Evolutionary conservation across 2,888 invertebrate genomes (phyloP).

Genomic region (Cheilosia vernalis): DNA sequence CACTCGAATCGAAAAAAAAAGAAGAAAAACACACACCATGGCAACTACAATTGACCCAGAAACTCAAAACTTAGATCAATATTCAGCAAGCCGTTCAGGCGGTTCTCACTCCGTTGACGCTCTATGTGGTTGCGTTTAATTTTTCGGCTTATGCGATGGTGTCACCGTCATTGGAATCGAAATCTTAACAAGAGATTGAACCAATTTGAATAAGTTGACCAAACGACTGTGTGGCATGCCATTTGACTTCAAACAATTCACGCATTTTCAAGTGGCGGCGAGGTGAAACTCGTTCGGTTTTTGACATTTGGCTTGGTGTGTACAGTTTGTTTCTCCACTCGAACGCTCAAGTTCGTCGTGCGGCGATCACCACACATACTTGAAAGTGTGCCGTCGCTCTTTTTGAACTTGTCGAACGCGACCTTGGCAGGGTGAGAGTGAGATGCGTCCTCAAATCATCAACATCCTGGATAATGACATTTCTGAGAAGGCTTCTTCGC

Average conservation of each 20-base stretch:
- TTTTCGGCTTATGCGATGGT: slow-evolving; percentile 16
- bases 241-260: slow-evolving; percentile 7
- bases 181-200: slow-evolving; percentile 8
- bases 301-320: slow-evolving; percentile 46
- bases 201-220: slow-evolving; percentile 35
- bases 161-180: slow-evolving; percentile 14
- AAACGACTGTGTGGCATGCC: neutral
- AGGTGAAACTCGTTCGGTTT: slow-evolving; percentile 50
- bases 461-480: neutral
- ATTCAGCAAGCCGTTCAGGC: neutral
- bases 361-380: neutral
- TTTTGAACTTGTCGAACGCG: slow-evolving; percentile 12
- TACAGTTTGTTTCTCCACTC: neutral
- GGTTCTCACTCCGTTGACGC: neutral
- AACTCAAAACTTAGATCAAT: slow-evolving; percentile 2
- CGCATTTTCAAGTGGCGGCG: slow-evolving; percentile 7
- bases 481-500: neutral
- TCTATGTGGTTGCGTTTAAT: neutral
- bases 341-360: slow-evolving; percentile 19
- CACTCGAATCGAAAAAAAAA: neutral
- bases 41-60: slow-evolving; percentile 53
- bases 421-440: neutral
- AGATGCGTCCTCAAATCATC: neutral
- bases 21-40: slow-evolving; percentile 16
- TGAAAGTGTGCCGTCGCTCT: slow-evolving; percentile 15